Conservation (phyloP, 2,113 vertebrate species). For the Clarias macrocephalus region DNA sequence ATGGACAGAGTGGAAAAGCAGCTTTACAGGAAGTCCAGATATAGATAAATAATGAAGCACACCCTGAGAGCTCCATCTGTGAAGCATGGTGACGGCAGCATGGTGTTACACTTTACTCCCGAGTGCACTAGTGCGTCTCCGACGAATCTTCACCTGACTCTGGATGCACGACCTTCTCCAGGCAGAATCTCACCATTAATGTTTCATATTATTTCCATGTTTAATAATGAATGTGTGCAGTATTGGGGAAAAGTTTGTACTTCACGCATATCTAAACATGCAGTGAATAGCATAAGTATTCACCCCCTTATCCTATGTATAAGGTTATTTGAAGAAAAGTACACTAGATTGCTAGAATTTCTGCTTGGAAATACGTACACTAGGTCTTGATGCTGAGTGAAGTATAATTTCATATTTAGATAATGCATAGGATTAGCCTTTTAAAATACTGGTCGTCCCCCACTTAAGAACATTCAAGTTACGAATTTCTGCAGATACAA, state of each 20-base stretch:
- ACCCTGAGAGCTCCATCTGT: neutral
- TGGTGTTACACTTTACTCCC: neutral
- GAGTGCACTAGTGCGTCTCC: neutral
- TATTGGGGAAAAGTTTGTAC: too few relatives aligned
- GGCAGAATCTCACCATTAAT: neutral
- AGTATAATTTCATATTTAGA: too few relatives aligned
- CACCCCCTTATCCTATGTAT: neutral
- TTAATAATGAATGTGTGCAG: neutral
- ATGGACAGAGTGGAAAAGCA: too few relatives aligned
- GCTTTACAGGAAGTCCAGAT: too few relatives aligned
- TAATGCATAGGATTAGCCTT: too few relatives aligned
- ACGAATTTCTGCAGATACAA: too few relatives aligned
- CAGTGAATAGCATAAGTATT: neutral
- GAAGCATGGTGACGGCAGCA: neutral
- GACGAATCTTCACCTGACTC: neutral
- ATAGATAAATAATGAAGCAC: too few relatives aligned
- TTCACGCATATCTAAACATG: neutral
- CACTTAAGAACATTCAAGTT: too few relatives aligned
- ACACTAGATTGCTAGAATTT: too few relatives aligned
- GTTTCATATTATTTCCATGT: neutral
- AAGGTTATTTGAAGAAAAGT: too few relatives aligned
- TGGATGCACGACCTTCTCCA: neutral
- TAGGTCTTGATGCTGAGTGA: neutral
- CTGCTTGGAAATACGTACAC: too few relatives aligned
- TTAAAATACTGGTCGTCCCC: too few relatives aligned